These are phyloP conservation scores for Villa cingulata DNA, from an alignment of 2,888 invertebrate genomes.

Conservation along the genomic window DNA sequence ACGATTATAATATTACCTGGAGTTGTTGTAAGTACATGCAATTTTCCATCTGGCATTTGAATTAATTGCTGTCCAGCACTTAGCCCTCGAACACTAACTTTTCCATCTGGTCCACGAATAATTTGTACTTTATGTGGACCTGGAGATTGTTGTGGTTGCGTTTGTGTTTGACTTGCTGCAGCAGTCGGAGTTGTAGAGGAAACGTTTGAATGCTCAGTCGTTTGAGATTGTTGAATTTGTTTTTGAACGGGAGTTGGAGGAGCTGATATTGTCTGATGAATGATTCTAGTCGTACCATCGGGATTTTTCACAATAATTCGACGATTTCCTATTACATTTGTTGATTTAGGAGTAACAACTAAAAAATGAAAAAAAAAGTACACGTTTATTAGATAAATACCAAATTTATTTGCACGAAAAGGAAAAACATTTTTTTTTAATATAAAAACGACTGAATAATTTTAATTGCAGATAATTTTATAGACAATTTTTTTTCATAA, in stretches of 20 bases:
- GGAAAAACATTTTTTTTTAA: neutral
- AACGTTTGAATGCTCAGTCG: constrained; percentile 41
- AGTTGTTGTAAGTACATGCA: constrained; percentile 56
- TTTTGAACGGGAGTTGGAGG: constrained; percentile 40
- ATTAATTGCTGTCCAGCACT: constrained; percentile 86
- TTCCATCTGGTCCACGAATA: constrained; percentile 78
- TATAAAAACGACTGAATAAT: no score
- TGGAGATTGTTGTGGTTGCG: constrained; percentile 43
- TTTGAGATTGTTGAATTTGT: constrained; percentile 51
- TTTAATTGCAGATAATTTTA: no score
- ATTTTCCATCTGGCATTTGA: constrained; percentile 84
- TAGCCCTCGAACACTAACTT: constrained; percentile 80
- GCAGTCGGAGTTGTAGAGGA: constrained; percentile 23
- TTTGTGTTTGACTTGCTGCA: constrained; percentile 1
- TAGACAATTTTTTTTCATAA: no score
- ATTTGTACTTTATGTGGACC: constrained; percentile 73
- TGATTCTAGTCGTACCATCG: constrained; percentile 51
- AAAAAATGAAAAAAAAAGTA: neutral
- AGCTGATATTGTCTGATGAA: constrained; percentile 48
- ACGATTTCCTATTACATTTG: constrained; percentile 24
- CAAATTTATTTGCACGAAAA: neutral
- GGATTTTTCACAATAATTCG: constrained; percentile 37
- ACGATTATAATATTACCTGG: constrained; percentile 19
- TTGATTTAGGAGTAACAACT: constrained; percentile 2
- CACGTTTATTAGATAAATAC: no score